These are phyloP conservation scores for Daktulosphaira vitifoliae DNA, from an alignment of 1,140 invertebrate genomes.

Conservation along the genomic window DNA sequence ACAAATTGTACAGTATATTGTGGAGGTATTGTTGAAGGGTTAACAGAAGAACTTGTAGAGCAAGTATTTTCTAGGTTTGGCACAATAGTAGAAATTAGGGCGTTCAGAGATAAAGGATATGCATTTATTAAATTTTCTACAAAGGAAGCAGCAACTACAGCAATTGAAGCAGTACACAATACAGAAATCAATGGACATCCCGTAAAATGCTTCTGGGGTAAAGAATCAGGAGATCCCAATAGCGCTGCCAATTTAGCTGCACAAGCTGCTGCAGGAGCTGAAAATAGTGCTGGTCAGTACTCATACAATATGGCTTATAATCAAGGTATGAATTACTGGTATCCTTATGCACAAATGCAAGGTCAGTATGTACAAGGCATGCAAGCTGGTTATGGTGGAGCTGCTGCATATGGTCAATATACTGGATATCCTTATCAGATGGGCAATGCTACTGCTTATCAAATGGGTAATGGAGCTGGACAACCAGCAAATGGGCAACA, in stretches of 20 bases:
- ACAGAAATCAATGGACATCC: constrained; percentile 91
- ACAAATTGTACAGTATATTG: constrained; percentile 99
- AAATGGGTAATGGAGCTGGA: constrained; percentile 30
- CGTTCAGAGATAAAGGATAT: constrained; percentile 99
- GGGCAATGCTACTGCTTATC: constrained; percentile 19
- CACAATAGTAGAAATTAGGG: constrained; percentile 90
- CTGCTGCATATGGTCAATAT: constrained; percentile 24
- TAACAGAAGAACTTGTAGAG: constrained; percentile 91
- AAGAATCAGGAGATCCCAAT: constrained; percentile 74
- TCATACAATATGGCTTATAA: constrained; percentile 53
- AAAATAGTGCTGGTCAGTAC: constrained; percentile 50
- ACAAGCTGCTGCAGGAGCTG: constrained; percentile 48
- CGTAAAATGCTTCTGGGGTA: constrained; percentile 99
- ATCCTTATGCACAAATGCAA: constrained; percentile 50
- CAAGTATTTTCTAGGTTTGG: constrained; percentile 91
- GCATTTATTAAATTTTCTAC: constrained; percentile 97
- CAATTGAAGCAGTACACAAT: constrained; percentile 94
- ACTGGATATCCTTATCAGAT: constrained; percentile 28
- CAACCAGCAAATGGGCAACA: constrained; percentile 26
- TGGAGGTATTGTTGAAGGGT: constrained; percentile 86
- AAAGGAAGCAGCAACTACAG: constrained; percentile 93
- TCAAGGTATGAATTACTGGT: constrained; percentile 73
- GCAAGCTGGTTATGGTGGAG: constrained; percentile 18
- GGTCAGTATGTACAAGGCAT: constrained; percentile 35
- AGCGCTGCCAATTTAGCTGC: constrained; percentile 44